Percentiles rank a stretch among this genome's conserved stretches.
These are phyloP conservation scores for Carpatolechia fugitivella DNA, from an alignment of 2,888 invertebrate species.

Conservation along the genomic window DNA sequence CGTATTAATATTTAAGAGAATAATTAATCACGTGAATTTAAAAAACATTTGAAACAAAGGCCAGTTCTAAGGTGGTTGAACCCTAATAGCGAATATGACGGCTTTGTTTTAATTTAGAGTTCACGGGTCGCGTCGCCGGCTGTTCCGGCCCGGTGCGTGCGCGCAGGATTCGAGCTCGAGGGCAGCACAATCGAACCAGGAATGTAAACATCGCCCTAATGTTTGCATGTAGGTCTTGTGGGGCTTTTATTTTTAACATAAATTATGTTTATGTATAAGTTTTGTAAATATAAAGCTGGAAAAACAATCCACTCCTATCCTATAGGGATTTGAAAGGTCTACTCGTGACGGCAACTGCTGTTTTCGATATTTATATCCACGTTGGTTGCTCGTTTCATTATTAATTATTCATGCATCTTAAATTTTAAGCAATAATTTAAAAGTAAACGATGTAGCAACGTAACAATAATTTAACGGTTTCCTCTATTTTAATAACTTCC, in stretches of 20 bases:
- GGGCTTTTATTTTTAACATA: background rate
- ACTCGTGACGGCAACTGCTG: background rate
- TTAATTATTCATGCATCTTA: background rate
- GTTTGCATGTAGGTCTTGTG: background rate
- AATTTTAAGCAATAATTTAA: background rate
- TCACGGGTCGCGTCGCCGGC: slow-evolving; percentile 44
- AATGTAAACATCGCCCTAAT: slow-evolving; percentile 8
- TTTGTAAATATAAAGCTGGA: too few relatives aligned
- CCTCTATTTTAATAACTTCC: background rate
- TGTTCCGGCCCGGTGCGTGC: slow-evolving; percentile 52
- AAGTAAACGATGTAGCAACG: background rate
- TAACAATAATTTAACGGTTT: background rate
- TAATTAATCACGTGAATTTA: background rate
- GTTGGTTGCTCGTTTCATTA: background rate
- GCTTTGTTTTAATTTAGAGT: slow-evolving; percentile 49
- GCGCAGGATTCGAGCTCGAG: slow-evolving; percentile 34
- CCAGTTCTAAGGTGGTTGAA: background rate
- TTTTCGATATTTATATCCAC: background rate
- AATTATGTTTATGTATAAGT: too few relatives aligned
- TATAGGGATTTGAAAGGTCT: too few relatives aligned
- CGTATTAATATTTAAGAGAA: too few relatives aligned
- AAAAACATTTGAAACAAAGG: background rate
- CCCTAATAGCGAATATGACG: slow-evolving; percentile 11
- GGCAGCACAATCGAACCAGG: slow-evolving; percentile 35
- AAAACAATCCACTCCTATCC: too few relatives aligned